Evolutionary conservation across 2,888 invertebrate genomes (phyloP), one percentile per base, ranked within the genome.

Genomic region (Ophonus ardosiacus): DNA sequence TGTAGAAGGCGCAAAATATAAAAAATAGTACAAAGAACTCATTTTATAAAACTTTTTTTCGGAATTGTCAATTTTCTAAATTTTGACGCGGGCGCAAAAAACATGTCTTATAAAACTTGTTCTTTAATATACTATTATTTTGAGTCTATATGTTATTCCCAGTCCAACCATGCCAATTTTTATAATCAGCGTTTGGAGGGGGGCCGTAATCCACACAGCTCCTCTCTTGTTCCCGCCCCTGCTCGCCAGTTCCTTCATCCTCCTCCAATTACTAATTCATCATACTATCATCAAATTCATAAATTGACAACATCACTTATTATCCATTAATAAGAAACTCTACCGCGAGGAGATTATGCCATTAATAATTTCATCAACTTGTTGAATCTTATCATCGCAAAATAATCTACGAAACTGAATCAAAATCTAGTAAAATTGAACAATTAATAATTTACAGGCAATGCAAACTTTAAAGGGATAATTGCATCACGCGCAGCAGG

Each of bases 291-390:
- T 63, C 63, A 63, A 63, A 7, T 63, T 63, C 13, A 13, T 63
- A 63, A 63, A 21, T 63, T 24, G 21, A 63, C 21, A 63, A 21
- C 63, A 21, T 63, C 24, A 24, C 63, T 63, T 21, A 21, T 18
- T 21, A 63, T 21, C 13, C 18, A 63, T 63, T 63, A 63, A 24
- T 63, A 63, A 63, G 63, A 63, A 63, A 63, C 63, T 24, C 63
- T 1, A 18, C 59, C 18, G 17, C 63, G 18, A 21, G 21, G 13
- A 10, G 63, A 63, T 63, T 63, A 63, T 24, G 21, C 21, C 63
- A 63, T 63, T 63, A 63, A 63, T 63, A 63, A 63, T 63, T 63
- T 24, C 63, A 63, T 63, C 63, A 63, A 63, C 63, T 63, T 63
- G 63, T 63, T 63, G 63, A 63, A 24, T 13, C 63, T 63, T 24